Conservation (phyloP, 2,888 invertebrate species). For the Lasius fuliginosus region DNA sequence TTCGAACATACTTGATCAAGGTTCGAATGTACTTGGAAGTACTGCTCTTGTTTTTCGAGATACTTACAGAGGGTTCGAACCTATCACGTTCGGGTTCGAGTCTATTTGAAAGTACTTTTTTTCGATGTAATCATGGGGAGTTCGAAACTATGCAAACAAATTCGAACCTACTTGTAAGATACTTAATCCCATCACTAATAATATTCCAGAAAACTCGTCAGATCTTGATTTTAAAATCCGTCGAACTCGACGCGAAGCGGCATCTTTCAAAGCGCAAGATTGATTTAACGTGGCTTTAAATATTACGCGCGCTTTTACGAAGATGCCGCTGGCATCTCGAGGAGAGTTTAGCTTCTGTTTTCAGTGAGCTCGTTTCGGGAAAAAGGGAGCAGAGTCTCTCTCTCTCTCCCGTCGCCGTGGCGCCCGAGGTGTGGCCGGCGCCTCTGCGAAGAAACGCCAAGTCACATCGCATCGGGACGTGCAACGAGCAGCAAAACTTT, state of each 20-base stretch:
- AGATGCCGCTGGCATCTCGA: not conserved
- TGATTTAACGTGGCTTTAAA: not conserved
- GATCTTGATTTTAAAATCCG: not conserved
- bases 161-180: too few species aligned
- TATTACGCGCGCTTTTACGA: not conserved
- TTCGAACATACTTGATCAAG: too few species aligned
- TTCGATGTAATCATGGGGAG: too few species aligned
- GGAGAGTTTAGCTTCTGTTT: not conserved
- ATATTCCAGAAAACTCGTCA: not conserved
- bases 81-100: too few species aligned
- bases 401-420: conserved; percentile 76
- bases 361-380: conserved; percentile 32
- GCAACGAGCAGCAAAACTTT: conserved; percentile 75
- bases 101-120: too few species aligned
- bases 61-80: too few species aligned
- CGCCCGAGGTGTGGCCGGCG: conserved; percentile 82
- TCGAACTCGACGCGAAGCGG: not conserved
- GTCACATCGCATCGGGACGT: conserved; percentile 69
- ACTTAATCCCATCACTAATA: too few species aligned
- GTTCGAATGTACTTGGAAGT: too few species aligned
- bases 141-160: too few species aligned
- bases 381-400: conserved; percentile 57
- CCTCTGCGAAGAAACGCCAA: conserved; percentile 76
- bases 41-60: too few species aligned
- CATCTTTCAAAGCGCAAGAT: not conserved